Conservation (phyloP, 2,888 invertebrate species). For the Liposcelis brunnea region DNA sequence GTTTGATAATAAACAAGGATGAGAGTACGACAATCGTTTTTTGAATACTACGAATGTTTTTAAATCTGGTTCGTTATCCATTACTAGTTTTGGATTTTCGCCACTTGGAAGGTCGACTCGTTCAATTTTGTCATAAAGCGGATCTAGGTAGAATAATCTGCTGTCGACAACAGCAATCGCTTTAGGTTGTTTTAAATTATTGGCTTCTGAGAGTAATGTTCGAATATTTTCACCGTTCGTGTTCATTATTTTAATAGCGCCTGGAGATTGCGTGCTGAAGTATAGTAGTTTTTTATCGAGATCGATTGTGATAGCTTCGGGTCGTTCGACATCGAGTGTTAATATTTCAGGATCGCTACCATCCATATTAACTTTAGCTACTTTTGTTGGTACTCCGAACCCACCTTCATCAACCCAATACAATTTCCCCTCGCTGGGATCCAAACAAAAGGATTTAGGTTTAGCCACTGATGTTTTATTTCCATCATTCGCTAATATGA, state of each 20-base stretch:
- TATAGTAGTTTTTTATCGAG: slow-evolving; percentile 67
- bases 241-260: slow-evolving; percentile 48
- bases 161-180: slow-evolving; percentile 68
- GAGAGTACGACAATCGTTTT: slow-evolving; percentile 59
- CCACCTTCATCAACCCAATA: slow-evolving; percentile 97
- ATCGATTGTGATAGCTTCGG: slow-evolving; percentile 75
- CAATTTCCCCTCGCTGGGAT: slow-evolving; percentile 82
- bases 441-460: slow-evolving; percentile 73
- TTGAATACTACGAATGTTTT: slow-evolving; percentile 76
- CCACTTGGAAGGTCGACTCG: slow-evolving; percentile 67
- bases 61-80: slow-evolving; percentile 76
- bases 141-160: slow-evolving; percentile 72
- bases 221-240: slow-evolving; percentile 52
- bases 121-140: slow-evolving; percentile 74
- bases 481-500: slow-evolving; percentile 81
- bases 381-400: slow-evolving; percentile 70
- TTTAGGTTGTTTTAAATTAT: slow-evolving; percentile 60
- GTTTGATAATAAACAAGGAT: slow-evolving; percentile 71
- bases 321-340: slow-evolving; percentile 43
- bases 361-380: slow-evolving; percentile 86
- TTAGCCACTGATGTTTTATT: slow-evolving; percentile 68
- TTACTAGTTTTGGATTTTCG: slow-evolving; percentile 51
- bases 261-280: slow-evolving; percentile 66
- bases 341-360: slow-evolving; percentile 63
- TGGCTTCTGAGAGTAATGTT: slow-evolving; percentile 46